Conservation (phyloP, 1,140 invertebrate genomes). For the Bombus terrestris region DNA sequence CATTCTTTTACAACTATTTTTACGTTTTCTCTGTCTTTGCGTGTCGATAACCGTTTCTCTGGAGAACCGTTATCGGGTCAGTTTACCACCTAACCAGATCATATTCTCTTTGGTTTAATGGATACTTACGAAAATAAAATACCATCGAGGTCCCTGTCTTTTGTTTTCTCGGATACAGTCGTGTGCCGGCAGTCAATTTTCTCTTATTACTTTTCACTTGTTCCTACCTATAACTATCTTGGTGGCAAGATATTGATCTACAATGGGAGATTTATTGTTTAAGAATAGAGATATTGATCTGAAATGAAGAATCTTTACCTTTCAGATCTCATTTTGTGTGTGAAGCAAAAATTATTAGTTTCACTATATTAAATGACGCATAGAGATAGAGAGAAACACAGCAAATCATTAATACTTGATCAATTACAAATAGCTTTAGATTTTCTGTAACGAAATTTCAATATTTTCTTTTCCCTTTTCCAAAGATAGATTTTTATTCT, state of each 20-base stretch:
- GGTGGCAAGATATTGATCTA: neutral
- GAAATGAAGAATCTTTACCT: neutral
- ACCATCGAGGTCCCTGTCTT: neutral
- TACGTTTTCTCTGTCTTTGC: conserved; percentile 30
- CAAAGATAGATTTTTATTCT: neutral
- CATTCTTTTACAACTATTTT: neutral
- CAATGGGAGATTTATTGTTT: neutral
- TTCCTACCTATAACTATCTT: neutral
- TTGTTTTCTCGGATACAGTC: neutral
- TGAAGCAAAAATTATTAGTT: neutral
- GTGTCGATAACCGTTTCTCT: conserved; percentile 44
- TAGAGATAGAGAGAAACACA: too few species aligned
- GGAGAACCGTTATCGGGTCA: conserved; percentile 51
- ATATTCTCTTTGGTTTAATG: conserved; percentile 44
- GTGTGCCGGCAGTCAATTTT: neutral
- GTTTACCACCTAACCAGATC: conserved; percentile 70
- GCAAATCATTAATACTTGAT: too few species aligned
- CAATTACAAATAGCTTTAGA: too few species aligned
- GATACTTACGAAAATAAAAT: conserved; percentile 43
- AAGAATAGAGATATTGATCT: neutral
- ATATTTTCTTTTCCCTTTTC: too few species aligned
- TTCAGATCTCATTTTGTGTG: neutral
- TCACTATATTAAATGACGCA: neutral
- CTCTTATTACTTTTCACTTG: neutral
- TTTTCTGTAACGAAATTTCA: too few species aligned